These are phyloP conservation scores for Machaerirhynchus nigripectus DNA, from an alignment of 2,113 vertebrate genomes.

Conservation along the genomic window DNA sequence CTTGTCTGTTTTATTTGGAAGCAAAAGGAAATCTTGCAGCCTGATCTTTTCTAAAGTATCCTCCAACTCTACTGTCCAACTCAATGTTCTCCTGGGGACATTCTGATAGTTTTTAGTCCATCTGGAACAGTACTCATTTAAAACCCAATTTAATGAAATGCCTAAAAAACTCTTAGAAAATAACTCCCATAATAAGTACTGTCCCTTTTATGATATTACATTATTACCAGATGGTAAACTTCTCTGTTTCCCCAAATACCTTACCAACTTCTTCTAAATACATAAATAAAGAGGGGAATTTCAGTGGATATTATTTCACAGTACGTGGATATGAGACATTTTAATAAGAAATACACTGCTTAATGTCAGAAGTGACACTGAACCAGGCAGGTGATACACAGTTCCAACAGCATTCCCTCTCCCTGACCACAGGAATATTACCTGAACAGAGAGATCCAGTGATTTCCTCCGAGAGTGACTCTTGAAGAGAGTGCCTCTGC, in stretches of 20 bases:
- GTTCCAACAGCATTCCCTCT: neutral
- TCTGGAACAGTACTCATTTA: neutral
- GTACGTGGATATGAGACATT: conserved; percentile 27
- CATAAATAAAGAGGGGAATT: conserved; percentile 45
- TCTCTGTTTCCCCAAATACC: neutral
- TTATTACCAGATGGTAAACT: conserved; percentile 22
- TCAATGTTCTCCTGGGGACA: neutral
- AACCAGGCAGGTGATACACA: neutral
- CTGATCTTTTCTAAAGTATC: neutral
- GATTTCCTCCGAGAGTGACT: neutral
- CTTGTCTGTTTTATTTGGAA: neutral
- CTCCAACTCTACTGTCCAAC: neutral
- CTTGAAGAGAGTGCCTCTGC: neutral
- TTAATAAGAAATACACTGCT: conserved; percentile 63
- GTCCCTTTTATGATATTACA: conserved; percentile 15
- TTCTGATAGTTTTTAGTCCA: neutral
- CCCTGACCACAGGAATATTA: neutral
- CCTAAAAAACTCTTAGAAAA: conserved; percentile 8
- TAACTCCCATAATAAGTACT: conserved; percentile 16
- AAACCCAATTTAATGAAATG: neutral
- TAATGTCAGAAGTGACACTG: conserved; percentile 14
- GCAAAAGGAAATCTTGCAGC: neutral
- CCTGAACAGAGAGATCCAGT: neutral
- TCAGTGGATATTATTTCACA: conserved; percentile 41
- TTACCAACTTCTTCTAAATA: conserved; percentile 38